These are phyloP conservation scores for Andrena haemorrhoa DNA, from an alignment of 2,888 invertebrate species.

Conservation along the genomic window DNA sequence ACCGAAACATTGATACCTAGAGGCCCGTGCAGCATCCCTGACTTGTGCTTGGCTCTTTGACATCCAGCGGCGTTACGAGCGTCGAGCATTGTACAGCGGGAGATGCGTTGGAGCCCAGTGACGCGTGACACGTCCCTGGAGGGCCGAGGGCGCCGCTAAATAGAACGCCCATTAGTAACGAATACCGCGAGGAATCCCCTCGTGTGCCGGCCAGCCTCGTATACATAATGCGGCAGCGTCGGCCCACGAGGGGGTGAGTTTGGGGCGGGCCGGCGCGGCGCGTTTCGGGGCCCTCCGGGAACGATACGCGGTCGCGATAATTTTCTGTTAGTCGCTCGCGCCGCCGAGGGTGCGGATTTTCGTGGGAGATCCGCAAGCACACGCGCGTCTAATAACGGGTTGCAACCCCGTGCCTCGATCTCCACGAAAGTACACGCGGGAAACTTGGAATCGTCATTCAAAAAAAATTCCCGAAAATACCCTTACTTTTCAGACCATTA, in stretches of 20 bases:
- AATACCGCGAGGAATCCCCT: slow-evolving; percentile 77
- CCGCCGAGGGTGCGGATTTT: slow-evolving; percentile 70
- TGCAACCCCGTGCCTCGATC: slow-evolving; percentile 11
- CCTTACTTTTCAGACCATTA: too few species aligned
- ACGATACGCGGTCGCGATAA: slow-evolving; percentile 74
- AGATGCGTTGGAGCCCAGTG: slow-evolving; percentile 64
- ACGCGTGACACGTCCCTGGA: slow-evolving; percentile 81
- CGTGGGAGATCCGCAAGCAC: slow-evolving; percentile 26
- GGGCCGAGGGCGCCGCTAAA: slow-evolving; percentile 78
- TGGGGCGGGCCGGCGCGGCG: slow-evolving; percentile 18
- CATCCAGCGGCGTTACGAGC: slow-evolving; percentile 57
- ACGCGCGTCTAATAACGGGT: slow-evolving; percentile 48
- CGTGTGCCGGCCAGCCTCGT: slow-evolving; percentile 52
- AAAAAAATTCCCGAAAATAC: too few species aligned
- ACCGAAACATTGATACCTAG: slow-evolving; percentile 9
- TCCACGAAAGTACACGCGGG: slow-evolving; percentile 34
- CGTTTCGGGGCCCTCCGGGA: slow-evolving; percentile 63
- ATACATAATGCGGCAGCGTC: slow-evolving; percentile 64
- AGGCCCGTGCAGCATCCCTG: slow-evolving; percentile 28
- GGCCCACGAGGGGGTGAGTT: slow-evolving; percentile 44
- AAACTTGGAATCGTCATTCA: slow-evolving; percentile 11
- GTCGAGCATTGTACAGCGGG: slow-evolving; percentile 58
- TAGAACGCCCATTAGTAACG: slow-evolving; percentile 83
- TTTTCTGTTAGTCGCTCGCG: slow-evolving; percentile 71
- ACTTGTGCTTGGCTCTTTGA: slow-evolving; percentile 72